Percentiles rank a stretch among this genome's conserved stretches.
Conservation (phyloP, 2,113 vertebrate genomes). For the Pluvialis apricaria region DNA sequence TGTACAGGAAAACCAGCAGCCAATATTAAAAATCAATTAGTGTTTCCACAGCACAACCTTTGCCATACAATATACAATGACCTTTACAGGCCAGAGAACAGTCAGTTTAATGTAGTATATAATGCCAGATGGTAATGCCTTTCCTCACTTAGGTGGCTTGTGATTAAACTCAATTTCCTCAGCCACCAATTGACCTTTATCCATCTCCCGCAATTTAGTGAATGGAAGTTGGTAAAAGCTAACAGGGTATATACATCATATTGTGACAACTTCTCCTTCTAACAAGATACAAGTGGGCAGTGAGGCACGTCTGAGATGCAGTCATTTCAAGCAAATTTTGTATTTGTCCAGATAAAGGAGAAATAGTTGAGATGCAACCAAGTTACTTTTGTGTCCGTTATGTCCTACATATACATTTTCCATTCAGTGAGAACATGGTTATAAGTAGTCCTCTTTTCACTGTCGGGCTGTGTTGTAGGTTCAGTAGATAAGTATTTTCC, state of each 20-base stretch:
- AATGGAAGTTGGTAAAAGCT: slow-evolving; percentile 27
- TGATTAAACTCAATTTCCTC: slow-evolving; percentile 57
- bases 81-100: slow-evolving; percentile 35
- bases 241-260: not conserved
- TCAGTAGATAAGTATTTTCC: not conserved
- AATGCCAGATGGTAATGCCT: slow-evolving; percentile 45
- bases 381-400: not conserved
- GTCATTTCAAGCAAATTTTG: not conserved
- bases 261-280: not conserved
- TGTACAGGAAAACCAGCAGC: not conserved
- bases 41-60: not conserved
- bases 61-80: slow-evolving; percentile 16
- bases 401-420: not conserved
- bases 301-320: not conserved
- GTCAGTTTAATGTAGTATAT: slow-evolving; percentile 39
- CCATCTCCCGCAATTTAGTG: not conserved
- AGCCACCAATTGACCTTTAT: slow-evolving; percentile 55
- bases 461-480: not conserved
- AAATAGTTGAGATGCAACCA: not conserved
- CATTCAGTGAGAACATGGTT: not conserved
- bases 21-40: slow-evolving; percentile 37
- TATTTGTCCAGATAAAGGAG: not conserved
- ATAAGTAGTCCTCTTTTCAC: not conserved
- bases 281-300: not conserved
- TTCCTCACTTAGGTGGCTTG: slow-evolving; percentile 6